phyloP scores from a whole-genome alignment of 2,797 vertebrate species.

The Enteromius argenteus region DNA sequence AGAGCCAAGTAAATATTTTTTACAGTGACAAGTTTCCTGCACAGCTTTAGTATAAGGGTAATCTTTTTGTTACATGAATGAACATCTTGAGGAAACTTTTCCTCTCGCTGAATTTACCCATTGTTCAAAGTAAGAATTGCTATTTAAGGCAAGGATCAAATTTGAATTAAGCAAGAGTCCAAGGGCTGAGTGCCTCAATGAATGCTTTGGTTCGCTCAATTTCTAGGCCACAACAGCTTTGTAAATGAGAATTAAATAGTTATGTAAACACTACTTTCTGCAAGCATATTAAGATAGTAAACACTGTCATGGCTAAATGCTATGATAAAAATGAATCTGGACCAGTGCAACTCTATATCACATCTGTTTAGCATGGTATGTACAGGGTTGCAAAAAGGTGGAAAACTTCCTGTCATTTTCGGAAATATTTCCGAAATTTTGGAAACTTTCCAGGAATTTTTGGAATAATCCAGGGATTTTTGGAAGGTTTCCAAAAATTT shows the following conservation, averaged over 20 bases:
- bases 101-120: not conserved
- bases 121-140: not conserved
- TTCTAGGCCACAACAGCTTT: not conserved
- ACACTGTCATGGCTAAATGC: not conserved
- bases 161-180: conserved; percentile 16
- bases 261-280: not conserved
- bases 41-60: not conserved
- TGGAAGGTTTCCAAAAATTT: too few relatives aligned
- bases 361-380: not conserved
- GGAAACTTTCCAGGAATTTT: too few relatives aligned
- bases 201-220: conserved; percentile 5
- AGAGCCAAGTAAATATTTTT: too few relatives aligned
- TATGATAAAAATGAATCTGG: not conserved
- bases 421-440: too few relatives aligned
- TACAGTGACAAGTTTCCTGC: not conserved
- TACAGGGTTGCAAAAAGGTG: too few relatives aligned
- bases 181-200: not conserved
- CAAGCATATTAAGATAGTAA: not conserved
- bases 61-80: not conserved
- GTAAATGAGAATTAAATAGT: not conserved
- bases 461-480: too few relatives aligned
- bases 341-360: not conserved
- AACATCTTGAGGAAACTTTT: not conserved
- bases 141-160: conserved; percentile 9
- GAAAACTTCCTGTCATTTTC: too few relatives aligned